These are phyloP conservation scores for Cryptocephalus moraei DNA, from an alignment of 2,888 invertebrate species.

Conservation along the genomic window DNA sequence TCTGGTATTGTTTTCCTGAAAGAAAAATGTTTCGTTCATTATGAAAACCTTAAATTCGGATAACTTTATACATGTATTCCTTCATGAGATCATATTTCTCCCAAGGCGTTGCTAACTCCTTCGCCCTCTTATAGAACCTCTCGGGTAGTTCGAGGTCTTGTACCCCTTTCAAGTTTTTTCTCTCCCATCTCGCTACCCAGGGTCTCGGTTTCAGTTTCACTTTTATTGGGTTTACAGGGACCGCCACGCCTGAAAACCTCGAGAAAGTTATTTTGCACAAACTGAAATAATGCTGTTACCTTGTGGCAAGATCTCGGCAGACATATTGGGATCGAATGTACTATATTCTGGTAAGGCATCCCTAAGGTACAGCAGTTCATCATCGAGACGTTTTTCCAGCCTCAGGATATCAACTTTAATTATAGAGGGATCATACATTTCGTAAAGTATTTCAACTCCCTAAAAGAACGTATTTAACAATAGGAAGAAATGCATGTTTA, in stretches of 20 bases:
- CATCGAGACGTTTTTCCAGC: conserved; percentile 87
- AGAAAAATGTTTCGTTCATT: conserved; percentile 14
- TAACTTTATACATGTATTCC: conserved; percentile 58
- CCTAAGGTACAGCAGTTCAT: conserved; percentile 75
- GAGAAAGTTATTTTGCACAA: neutral
- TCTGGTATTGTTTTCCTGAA: conserved; percentile 69
- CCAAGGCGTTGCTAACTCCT: conserved; percentile 59
- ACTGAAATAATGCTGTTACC: conserved; percentile 34
- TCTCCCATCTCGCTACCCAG: conserved; percentile 88
- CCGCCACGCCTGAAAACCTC: conserved; percentile 19
- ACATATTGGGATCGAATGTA: conserved; percentile 88
- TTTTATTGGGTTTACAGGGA: conserved; percentile 39
- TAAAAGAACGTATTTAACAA: conserved; percentile 10
- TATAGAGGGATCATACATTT: conserved; percentile 89
- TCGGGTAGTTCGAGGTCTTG: conserved; percentile 32
- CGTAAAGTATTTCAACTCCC: conserved; percentile 61
- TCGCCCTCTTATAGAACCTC: conserved; percentile 39
- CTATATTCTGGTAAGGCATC: conserved; percentile 88
- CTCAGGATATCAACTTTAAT: conserved; percentile 82
- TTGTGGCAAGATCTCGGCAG: conserved; percentile 67
- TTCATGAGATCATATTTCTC: conserved; percentile 92
- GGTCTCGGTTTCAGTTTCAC: conserved; percentile 70
- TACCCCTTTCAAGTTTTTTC: conserved; percentile 65
- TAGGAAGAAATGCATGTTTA: neutral
- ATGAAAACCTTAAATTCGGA: too few species aligned